Evolutionary conservation across 2,113 vertebrate genomes (phyloP), one percentile per base, ranked within the genome.

Genomic region (Chaetodon trifascialis): DNA sequence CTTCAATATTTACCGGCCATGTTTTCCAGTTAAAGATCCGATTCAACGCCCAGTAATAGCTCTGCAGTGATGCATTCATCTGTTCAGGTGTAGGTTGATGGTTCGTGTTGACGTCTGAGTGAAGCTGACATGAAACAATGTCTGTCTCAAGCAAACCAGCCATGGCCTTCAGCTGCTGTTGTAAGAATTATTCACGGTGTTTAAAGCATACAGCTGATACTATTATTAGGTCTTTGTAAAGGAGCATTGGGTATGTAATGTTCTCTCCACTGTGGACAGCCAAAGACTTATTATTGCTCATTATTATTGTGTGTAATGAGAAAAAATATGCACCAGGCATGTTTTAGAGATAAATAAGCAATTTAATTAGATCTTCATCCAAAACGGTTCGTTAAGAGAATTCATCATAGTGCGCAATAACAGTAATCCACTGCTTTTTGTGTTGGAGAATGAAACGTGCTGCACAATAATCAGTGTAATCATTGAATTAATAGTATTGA

Each of bases 331-430:
- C 17, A 38, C 5, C 14, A 23, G 0, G 1, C 12, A n/a, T 25
- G 30, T 51, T 66, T 49, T 44, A 4, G 46, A 62, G 58, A 23
- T 51, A 0, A 74, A 36, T 9, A 65, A 56, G 25, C 19, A 6
- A 30, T 80, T 75, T 59, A 21, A 74, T 60, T 44, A 59, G 25
- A 71, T 71, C 34, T 63, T 67, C 7, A 70, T 42, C 23, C 15
- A 36, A 60, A 47, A 36, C 23, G 23, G 25, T 54, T 55, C 52
- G 8, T 73, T 19, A 68, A 46, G 2, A 73, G 21, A 38, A 47
- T 73, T 36, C 19, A 78, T 51, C 16, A 23, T 54, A 54, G 0
- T 38, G 56, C 59, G 58, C 10, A 58, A 17, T 59, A 25, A 38
- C 34, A 52, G 17, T 11, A 17, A 25, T 58, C 44, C 4, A 19